phyloP scores from a whole-genome alignment of 1,140 invertebrate species.

The Drosophila rhopaloa region DNA sequence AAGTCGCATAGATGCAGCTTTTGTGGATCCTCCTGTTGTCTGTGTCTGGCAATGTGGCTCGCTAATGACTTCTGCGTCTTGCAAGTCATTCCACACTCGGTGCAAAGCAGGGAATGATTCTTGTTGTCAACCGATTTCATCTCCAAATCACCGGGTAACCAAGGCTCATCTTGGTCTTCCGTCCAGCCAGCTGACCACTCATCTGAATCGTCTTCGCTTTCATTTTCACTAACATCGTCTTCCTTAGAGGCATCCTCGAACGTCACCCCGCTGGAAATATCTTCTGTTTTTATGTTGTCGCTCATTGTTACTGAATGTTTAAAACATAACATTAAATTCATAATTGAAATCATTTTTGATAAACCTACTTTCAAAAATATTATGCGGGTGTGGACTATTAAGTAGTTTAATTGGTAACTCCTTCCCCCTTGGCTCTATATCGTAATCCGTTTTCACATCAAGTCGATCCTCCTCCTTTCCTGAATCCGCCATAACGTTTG shows the following conservation, averaged over 20 bases:
- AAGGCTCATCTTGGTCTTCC: slow-evolving; percentile 8
- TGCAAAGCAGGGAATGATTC: slow-evolving; percentile 26
- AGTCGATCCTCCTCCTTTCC: neutral
- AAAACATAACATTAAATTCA: neutral
- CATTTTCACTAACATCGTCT: neutral
- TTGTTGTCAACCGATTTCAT: neutral
- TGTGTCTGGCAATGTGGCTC: slow-evolving; percentile 23
- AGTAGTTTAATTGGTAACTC: neutral
- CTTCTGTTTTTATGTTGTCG: slow-evolving; percentile 1
- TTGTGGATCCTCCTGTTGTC: slow-evolving; percentile 7
- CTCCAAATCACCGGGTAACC: neutral
- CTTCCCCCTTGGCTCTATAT: neutral
- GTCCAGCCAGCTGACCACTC: slow-evolving; percentile 12
- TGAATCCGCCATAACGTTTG: neutral
- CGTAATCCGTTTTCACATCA: slow-evolving; percentile 5
- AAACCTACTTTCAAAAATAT: slow-evolving; percentile 2
- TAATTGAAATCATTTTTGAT: too few species aligned
- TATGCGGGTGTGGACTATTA: neutral
- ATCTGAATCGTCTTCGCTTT: slow-evolving; percentile 1
- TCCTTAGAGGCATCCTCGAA: neutral
- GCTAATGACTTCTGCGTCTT: slow-evolving; percentile 16
- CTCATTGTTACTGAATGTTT: neutral
- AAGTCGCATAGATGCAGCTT: slow-evolving; percentile 34
- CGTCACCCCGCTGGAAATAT: neutral
- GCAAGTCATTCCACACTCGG: slow-evolving; percentile 24